Conservation (phyloP, 2,113 vertebrate genomes). For the Tetraodon nigroviridis region DNA sequence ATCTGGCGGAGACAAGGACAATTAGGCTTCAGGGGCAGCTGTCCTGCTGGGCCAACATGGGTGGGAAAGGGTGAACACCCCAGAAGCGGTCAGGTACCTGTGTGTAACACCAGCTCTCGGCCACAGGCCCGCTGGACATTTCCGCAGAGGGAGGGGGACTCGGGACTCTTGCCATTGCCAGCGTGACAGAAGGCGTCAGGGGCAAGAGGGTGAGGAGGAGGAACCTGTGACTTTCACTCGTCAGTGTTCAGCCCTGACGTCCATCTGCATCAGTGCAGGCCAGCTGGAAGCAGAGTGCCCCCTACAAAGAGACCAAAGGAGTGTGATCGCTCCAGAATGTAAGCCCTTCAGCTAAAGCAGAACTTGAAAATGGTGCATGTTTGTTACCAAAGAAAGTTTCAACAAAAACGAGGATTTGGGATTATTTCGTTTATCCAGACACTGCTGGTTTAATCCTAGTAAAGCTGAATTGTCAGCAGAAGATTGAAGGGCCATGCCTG, state of each 20-base stretch:
- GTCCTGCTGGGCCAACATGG: background rate
- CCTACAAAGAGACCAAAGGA: slow-evolving; percentile 39
- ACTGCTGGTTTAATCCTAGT: slow-evolving; percentile 2
- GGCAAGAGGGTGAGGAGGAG: slow-evolving; percentile 46
- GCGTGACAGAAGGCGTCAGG: slow-evolving; percentile 65
- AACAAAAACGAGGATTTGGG: too few relatives aligned
- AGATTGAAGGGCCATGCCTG: slow-evolving; percentile 41
- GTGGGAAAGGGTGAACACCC: background rate
- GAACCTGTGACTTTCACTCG: slow-evolving; percentile 40
- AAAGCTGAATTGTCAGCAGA: slow-evolving; percentile 45
- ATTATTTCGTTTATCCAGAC: slow-evolving; percentile 18
- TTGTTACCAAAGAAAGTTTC: too few relatives aligned
- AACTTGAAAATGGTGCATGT: too few relatives aligned
- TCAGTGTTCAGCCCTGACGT: slow-evolving; percentile 42
- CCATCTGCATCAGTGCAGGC: slow-evolving; percentile 45
- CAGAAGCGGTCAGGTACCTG: slow-evolving; percentile 71
- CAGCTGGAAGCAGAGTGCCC: slow-evolving; percentile 53
- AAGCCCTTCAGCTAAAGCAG: background rate
- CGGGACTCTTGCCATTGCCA: slow-evolving; percentile 99
- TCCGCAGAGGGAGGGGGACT: slow-evolving; percentile 98
- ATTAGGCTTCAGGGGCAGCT: background rate
- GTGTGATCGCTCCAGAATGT: background rate
- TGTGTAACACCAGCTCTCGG: slow-evolving; percentile 99
- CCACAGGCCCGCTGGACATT: slow-evolving; percentile 97
- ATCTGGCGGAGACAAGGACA: slow-evolving; percentile 71